These are phyloP conservation scores for Camptogramma bilineatum DNA, from an alignment of 2,888 invertebrate species.

Conservation along the genomic window DNA sequence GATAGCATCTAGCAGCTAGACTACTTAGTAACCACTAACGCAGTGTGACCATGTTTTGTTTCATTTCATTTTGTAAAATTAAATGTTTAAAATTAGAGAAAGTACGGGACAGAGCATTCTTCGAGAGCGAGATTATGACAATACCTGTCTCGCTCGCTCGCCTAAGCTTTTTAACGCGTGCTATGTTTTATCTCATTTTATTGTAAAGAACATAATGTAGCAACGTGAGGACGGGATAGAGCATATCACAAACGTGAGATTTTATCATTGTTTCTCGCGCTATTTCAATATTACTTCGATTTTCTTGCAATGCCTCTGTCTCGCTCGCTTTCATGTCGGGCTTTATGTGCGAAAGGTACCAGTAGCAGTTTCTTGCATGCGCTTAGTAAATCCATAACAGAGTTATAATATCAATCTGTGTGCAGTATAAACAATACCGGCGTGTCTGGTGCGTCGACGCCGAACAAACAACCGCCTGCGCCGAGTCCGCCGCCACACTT, in stretches of 20 bases:
- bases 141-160: background rate
- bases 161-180: background rate
- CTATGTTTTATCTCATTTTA: background rate
- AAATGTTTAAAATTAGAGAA: background rate
- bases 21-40: too few relatives aligned
- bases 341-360: constrained; percentile 3
- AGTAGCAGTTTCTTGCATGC: constrained; percentile 24
- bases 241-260: background rate
- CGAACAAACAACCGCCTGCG: constrained; percentile 68
- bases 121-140: background rate
- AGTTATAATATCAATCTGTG: constrained; percentile 39
- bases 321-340: background rate
- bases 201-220: background rate
- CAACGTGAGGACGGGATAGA: background rate
- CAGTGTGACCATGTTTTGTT: background rate
- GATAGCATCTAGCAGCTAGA: background rate
- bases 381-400: constrained; percentile 5
- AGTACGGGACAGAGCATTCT: background rate
- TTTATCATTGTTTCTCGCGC: background rate
- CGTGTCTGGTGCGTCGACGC: constrained; percentile 72
- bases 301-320: background rate
- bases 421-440: constrained; percentile 69
- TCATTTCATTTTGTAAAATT: background rate
- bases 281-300: background rate
- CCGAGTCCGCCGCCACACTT: constrained; percentile 57